Evolutionary conservation across 2,113 vertebrate species (phyloP).

Genomic region (Rallus limicola): DNA sequence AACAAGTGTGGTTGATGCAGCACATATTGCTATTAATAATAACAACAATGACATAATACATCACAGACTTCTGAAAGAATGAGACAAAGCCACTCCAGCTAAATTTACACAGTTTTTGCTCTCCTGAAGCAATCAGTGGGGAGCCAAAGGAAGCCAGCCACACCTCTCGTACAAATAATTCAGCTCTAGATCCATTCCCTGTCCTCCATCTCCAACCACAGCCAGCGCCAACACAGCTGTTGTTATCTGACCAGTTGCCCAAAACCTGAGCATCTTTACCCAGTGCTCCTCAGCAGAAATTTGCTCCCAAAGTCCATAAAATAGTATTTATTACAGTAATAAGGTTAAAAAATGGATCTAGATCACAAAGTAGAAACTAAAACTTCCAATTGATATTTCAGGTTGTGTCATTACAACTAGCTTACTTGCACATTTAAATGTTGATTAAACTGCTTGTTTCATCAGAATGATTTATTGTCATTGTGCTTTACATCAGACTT

Average conservation of each 20-base stretch:
- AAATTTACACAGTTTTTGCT: neutral
- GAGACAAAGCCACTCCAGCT: neutral
- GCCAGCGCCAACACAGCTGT: neutral
- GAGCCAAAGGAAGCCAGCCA: neutral
- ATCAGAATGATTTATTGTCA: neutral
- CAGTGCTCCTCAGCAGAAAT: neutral
- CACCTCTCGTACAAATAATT: neutral
- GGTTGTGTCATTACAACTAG: neutral
- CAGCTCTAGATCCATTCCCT: neutral
- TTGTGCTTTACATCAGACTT: neutral
- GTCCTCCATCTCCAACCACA: neutral
- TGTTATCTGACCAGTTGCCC: neutral
- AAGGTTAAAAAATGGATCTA: neutral
- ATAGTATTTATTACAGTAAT: neutral
- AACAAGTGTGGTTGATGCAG: neutral
- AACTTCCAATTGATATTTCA: neutral
- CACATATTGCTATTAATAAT: neutral
- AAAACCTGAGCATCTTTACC: neutral
- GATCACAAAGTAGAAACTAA: neutral
- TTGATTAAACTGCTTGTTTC: neutral
- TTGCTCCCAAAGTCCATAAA: neutral
- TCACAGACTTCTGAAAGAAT: neutral
- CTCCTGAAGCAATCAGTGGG: neutral
- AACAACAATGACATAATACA: neutral
- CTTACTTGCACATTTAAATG: neutral